Base-by-base conservation (phyloP, 2,888 invertebrate species). In the Agrilus biguttatus region DNA sequence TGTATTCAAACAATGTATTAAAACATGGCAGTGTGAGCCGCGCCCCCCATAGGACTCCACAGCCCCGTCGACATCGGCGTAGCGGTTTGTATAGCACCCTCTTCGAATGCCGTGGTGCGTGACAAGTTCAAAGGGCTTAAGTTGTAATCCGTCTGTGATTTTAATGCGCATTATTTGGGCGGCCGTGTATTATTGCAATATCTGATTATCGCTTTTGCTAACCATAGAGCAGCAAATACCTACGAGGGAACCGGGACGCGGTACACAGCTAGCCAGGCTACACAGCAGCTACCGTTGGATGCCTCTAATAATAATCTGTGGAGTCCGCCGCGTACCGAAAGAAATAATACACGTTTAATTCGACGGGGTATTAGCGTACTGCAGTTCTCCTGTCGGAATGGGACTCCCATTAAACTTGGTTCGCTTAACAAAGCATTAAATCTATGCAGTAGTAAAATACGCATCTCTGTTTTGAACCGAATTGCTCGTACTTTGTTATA, bases 131-230 rank as follows among this genome's bases (percentile, higher is more conserved):
- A 65, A 65, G 65, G 55, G 59, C 56, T 56, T 52, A 53, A 53
- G 53, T 49, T 55, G 52, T 61, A 60, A 63, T 63, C 60, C 59
- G 53, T 51, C 58, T 58, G 60, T 61, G 64, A 64, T 63, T 64
- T 61, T 64, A 63, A 64, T 64, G 59, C 63, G 62, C 51, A 64
- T 65, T 63, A 65, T 64, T 63, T 61, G 61, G 57, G 57, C 56
- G 56, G 57, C 59, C 57, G 59, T 60, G 56, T 57, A 52, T 54
- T 55, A 54, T 47, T 48, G 42, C 40, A 45, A 50, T 58, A 61
- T 59, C 61, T 61, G 63, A 61, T 61, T 61, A 61, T 59, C 57
- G 56, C 57, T 54, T 58, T 59, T 49, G 37, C 40, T 45, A 23
- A 23, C 23, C 23, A 23, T 3, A 23, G 23, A 23, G 23, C 23